These are phyloP conservation scores for Amiota minor DNA, from an alignment of 2,888 invertebrate species.

Conservation along the genomic window DNA sequence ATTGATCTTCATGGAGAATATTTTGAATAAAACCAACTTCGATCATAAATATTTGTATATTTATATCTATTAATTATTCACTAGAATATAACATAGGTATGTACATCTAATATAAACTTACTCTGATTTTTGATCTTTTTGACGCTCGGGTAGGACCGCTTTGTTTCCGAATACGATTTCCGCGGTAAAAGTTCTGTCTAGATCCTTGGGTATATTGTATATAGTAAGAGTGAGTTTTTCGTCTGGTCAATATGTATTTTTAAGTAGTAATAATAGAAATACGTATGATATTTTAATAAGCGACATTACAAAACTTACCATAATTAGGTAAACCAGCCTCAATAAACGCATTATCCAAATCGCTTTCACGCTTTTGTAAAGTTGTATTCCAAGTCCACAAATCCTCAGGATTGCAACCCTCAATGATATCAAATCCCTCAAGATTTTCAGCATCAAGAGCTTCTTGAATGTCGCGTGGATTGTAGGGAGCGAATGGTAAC, in stretches of 20 bases:
- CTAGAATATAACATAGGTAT: too few relatives aligned
- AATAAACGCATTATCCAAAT: constrained; percentile 58
- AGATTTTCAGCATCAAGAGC: constrained; percentile 61
- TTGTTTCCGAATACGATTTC: constrained; percentile 63
- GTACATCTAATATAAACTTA: too few relatives aligned
- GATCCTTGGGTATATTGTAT: constrained; percentile 66
- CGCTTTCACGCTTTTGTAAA: constrained; percentile 56
- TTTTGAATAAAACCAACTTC: too few relatives aligned
- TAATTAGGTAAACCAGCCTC: constrained; percentile 56
- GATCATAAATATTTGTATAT: too few relatives aligned
- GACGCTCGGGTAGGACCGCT: constrained; percentile 51
- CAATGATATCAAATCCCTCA: constrained; percentile 57
- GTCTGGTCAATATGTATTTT: constrained; percentile 36
- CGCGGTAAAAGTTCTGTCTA: constrained; percentile 65
- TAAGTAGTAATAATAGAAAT: background rate
- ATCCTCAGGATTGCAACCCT: constrained; percentile 56
- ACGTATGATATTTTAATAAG: background rate
- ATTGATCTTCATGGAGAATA: too few relatives aligned
- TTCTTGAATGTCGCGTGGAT: constrained; percentile 70
- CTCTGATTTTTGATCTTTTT: constrained; percentile 20
- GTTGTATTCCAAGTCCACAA: constrained; percentile 69
- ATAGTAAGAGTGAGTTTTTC: constrained; percentile 55
- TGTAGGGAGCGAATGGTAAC: constrained; percentile 63
- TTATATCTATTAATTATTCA: too few relatives aligned
- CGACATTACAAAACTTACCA: constrained; percentile 50